Base-by-base conservation (phyloP, 1,140 invertebrate species). In the Aphidius ervi region DNA sequence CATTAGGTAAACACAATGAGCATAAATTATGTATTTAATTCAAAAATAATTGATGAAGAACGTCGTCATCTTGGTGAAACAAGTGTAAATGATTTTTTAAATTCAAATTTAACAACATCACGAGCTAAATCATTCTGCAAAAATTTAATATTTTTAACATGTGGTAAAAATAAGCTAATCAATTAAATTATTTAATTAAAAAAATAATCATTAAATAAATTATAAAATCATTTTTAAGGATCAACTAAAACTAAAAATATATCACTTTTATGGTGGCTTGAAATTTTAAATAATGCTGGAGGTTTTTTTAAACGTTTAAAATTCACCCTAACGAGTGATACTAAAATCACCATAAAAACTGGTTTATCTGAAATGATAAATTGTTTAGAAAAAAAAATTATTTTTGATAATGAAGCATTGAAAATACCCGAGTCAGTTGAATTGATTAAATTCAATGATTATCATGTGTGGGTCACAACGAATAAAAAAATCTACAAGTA, bases 191-290 rank as follows among this genome's bases (percentile, higher is more conserved):
- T 31, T 1, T 31, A 31, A 16, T 16, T 31, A 31, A 31, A 31
- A 1, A 31, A 31, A 31, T 31, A 31, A 31, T 31, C 4, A 31
- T 31, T 16, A 16, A 16, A 31, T 31, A 31, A 16, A 31, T 31
- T 31, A 31, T 31, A 3, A 31, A 31, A 31, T 31, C 4, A 23
- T 49, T 58, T 56, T 53, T 40, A 8, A 69, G 68, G 64, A 16
- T 61, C 65, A n/a, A 56, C 57, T 49, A 57, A 67, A 39, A 59
- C 68, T n/a, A 41, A 68, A 20, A 50, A 68, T 16, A 46, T 70
- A 9, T 74, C 72, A 0, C 61, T 65, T 5, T 58, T 74, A 9
- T 72, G 71, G 70, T 66, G 68, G n/a, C 16, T 74, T 2, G 49
- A 64, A 3, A 64, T 69, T 58, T 41, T 70, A 20, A 62, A 68